Base-by-base conservation (phyloP, 1,140 invertebrate genomes). In the Hylaeus anthracinus region DNA sequence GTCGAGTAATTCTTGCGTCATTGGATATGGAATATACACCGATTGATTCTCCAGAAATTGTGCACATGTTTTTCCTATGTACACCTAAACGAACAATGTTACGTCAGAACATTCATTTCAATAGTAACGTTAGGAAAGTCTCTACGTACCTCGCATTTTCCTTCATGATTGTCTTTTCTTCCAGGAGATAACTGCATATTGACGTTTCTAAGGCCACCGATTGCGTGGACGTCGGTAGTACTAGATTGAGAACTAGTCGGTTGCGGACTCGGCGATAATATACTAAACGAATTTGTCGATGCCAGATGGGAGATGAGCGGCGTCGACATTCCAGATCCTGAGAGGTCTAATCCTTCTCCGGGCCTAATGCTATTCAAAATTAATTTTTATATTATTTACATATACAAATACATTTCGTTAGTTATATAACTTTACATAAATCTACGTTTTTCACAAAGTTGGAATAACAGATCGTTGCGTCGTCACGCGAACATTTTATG, bases 21-120 rank as follows among this genome's bases (percentile, higher is more conserved):
- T 94, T 53, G 96, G 95, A 72, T 96, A 96, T 15, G 96, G 96
- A 66, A 99, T 97, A 90, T 97, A 99, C 71, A 99, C 97, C 79
- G 95, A 96, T 82, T 96, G 95, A 88, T 97, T 97, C 73, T 95
- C 95, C 69, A 99, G 93, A 91, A 96, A 97, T 76, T 96, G 94
- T 48, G 95, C 95, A 92, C 98, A 99, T 12, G 96, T 96, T 71
- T 95, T 95, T 4, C 98, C 98, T 72, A 94, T 92, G 92, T 99
- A 99, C 5, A 96, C 88, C 94, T 99, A 96, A 86, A 95, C 97
- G 0, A 69, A 37, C 69, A 6, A 53, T 55, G 39, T 5, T 15
- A 12, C 37, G 1, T 10, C 53, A 41, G 60, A 65, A 15, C 53
- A 2, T 3, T 41, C 39, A 26, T 56, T 56, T 66, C 15, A 14